Percentiles rank a stretch among this genome's conserved stretches.
Conservation (phyloP, 2,113 vertebrate species). For the Zosterops hypoxanthus region DNA sequence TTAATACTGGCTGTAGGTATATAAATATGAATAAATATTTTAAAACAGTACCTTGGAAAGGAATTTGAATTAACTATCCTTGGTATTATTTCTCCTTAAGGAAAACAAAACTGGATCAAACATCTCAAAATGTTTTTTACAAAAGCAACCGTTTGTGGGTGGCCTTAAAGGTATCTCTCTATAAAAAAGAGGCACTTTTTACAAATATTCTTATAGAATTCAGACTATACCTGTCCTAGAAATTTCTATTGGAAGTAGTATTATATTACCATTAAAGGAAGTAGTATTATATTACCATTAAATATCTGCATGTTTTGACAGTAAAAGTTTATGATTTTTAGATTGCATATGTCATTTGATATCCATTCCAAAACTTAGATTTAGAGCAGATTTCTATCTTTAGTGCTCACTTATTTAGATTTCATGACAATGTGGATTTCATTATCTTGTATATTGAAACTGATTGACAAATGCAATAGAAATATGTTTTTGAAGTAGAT, state of each 20-base stretch:
- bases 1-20: not conserved
- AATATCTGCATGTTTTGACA: not conserved
- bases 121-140: not conserved
- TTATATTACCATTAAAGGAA: not conserved
- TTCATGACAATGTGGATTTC: slow-evolving; percentile 49
- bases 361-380: slow-evolving; percentile 20
- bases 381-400: slow-evolving; percentile 45
- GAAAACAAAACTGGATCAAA: not conserved
- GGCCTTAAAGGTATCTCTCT: not conserved
- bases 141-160: not conserved
- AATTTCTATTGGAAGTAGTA: not conserved
- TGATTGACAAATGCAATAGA: slow-evolving; percentile 34
- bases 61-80: not conserved
- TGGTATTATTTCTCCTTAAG: not conserved
- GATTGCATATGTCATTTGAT: not conserved
- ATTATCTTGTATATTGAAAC: slow-evolving; percentile 23
- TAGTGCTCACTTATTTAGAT: slow-evolving; percentile 40
- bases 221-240: not conserved
- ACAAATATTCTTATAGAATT: not conserved
- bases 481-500: slow-evolving; percentile 43
- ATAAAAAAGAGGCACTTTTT: not conserved
- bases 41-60: not conserved
- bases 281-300: not conserved
- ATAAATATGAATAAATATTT: not conserved
- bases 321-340: slow-evolving; percentile 15